A percentile compares a stretch with the other conserved stretches of the same genome.
Evolutionary conservation across 2,888 invertebrate genomes (phyloP).

Genomic region (Ochropleura plecta): DNA sequence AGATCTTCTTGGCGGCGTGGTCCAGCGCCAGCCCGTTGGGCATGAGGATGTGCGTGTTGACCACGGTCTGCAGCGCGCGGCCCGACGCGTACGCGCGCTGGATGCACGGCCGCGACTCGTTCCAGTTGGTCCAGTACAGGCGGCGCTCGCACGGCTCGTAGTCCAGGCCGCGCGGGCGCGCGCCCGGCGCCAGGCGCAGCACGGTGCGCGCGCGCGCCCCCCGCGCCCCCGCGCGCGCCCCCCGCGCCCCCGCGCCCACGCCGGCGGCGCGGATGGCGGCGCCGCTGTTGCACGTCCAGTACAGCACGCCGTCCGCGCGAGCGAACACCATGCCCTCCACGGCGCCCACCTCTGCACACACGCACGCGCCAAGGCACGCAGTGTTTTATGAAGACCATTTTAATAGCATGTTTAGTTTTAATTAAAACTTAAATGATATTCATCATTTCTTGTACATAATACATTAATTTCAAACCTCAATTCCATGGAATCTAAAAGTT

Average conservation of each 20-base stretch:
- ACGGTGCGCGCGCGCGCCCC: slow-evolving; percentile 89
- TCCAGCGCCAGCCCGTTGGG: slow-evolving; percentile 96
- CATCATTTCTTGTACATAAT: too few species aligned
- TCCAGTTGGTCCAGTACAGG: slow-evolving; percentile 98
- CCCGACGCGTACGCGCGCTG: slow-evolving; percentile 94
- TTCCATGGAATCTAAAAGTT: too few species aligned
- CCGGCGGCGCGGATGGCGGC: slow-evolving; percentile 88
- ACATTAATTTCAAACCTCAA: too few species aligned
- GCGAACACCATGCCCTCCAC: slow-evolving; percentile 97
- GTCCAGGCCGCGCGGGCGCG: slow-evolving; percentile 96
- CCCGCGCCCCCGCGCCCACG: slow-evolving; percentile 51
- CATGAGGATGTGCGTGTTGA: slow-evolving; percentile 94
- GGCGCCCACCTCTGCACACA: slow-evolving; percentile 93
- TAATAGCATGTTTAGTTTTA: too few species aligned
- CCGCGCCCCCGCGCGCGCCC: slow-evolving; percentile 91
- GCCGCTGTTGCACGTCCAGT: slow-evolving; percentile 96
- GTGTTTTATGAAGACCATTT: too few species aligned
- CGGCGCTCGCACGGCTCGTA: slow-evolving; percentile 94
- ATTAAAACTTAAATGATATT: too few species aligned
- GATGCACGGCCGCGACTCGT: slow-evolving; percentile 94
- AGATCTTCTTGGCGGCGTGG: slow-evolving; percentile 93
- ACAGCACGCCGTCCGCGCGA: slow-evolving; percentile 92
- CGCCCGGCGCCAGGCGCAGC: slow-evolving; percentile 92
- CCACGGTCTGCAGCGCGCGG: slow-evolving; percentile 92
- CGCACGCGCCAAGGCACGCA: neutral